These are phyloP conservation scores for Melanotaenia parkinsoni DNA, from an alignment of 2,797 vertebrate genomes.

Conservation along the genomic window DNA sequence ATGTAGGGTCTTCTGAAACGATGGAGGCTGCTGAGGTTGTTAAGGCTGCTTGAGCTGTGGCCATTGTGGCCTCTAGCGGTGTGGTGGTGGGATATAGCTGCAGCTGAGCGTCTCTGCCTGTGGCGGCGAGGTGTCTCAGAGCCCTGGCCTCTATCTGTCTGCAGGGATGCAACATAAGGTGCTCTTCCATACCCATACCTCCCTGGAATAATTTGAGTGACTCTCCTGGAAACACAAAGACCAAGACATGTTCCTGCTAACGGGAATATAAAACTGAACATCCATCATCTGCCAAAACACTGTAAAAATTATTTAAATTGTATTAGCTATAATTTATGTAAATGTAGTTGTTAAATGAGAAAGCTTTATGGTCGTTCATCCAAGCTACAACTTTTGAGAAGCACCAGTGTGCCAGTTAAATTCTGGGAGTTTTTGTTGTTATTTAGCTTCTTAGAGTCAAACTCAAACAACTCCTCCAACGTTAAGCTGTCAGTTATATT, in stretches of 20 bases:
- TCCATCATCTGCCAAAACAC: background rate
- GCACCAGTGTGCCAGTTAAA: constrained; percentile 29
- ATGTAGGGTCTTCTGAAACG: constrained; percentile 68
- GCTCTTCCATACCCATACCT: constrained; percentile 91
- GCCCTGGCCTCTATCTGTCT: constrained; percentile 80
- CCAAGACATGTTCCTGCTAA: background rate
- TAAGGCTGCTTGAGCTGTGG: constrained; percentile 51
- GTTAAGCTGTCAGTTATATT: constrained; percentile 70
- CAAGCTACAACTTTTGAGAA: constrained; percentile 22
- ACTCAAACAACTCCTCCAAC: constrained; percentile 58
- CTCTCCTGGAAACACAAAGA: constrained; percentile 76
- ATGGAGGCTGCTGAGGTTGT: constrained; percentile 39
- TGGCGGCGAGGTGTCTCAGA: constrained; percentile 64
- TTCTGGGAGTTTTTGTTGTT: constrained; percentile 51
- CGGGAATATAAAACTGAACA: background rate
- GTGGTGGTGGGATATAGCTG: constrained; percentile 46
- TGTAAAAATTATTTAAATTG: background rate
- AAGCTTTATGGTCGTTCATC: constrained; percentile 13
- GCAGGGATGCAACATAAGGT: constrained; percentile 85
- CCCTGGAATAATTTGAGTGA: constrained; percentile 84
- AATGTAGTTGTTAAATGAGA: constrained; percentile 22
- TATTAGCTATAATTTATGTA: background rate
- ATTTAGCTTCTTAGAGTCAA: constrained; percentile 55
- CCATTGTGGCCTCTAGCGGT: constrained; percentile 21
- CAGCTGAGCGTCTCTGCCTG: constrained; percentile 80